These are phyloP conservation scores for Varanus salvator DNA, from an alignment of 2,113 vertebrate species.

Conservation along the genomic window DNA sequence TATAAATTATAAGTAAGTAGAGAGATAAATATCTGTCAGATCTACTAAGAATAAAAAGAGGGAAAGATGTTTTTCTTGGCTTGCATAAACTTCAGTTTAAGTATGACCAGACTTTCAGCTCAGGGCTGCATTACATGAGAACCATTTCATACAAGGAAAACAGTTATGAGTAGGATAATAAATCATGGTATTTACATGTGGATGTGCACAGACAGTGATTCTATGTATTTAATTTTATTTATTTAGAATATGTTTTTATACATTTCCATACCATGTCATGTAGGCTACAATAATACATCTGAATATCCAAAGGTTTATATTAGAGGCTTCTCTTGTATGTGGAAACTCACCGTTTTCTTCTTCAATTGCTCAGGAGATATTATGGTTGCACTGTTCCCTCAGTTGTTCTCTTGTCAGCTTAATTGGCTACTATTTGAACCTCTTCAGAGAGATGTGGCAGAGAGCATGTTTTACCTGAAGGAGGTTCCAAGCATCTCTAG, in stretches of 20 bases:
- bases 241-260: not conserved
- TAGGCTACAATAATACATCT: not conserved
- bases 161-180: not conserved
- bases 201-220: not conserved
- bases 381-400: not conserved
- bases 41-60: slow-evolving; percentile 34
- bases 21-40: slow-evolving; percentile 55
- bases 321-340: not conserved
- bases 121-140: not conserved
- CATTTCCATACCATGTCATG: not conserved
- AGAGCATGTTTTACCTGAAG: no score
- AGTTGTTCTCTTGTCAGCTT: not conserved
- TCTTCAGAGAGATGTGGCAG: not conserved
- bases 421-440: not conserved
- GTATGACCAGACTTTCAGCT: slow-evolving; percentile 35
- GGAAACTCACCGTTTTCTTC: not conserved
- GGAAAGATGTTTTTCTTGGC: slow-evolving; percentile 39
- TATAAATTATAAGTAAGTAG: slow-evolving; percentile 34
- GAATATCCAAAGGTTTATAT: no score
- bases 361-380: not conserved
- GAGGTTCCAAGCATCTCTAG: no score
- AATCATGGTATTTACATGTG: not conserved
- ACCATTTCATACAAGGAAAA: not conserved
- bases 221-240: not conserved
- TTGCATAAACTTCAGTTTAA: slow-evolving; percentile 45